Conservation (phyloP, 2,888 invertebrate species). For the Ophion obscuratus region DNA sequence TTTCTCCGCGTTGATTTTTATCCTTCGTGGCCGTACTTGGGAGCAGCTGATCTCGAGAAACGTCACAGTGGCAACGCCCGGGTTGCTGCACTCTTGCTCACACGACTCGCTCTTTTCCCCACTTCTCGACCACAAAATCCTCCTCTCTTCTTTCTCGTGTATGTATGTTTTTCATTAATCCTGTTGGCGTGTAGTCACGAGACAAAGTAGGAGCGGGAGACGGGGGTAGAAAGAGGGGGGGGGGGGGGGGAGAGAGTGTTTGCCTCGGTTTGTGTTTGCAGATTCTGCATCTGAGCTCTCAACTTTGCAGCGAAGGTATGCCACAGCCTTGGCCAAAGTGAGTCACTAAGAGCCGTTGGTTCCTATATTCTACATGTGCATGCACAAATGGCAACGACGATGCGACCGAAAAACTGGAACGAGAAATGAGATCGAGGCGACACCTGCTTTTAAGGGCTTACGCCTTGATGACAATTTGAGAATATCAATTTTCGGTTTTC, state of each 20-base stretch:
- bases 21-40: constrained; percentile 40
- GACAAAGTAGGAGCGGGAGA: not conserved
- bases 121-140: constrained; percentile 4
- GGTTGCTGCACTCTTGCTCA: constrained; percentile 66
- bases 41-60: constrained; percentile 66
- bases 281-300: constrained; percentile 49
- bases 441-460: not conserved
- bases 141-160: constrained; percentile 14
- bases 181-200: not conserved
- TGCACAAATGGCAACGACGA: constrained; percentile 46
- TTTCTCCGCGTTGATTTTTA: constrained; percentile 55
- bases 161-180: constrained; percentile 10
- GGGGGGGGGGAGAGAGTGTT: not conserved
- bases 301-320: constrained; percentile 37
- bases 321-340: constrained; percentile 69
- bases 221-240: not conserved
- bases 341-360: constrained; percentile 68
- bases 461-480: no score
- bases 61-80: constrained; percentile 72
- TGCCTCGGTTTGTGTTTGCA: constrained; percentile 26
- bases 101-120: not conserved
- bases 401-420: constrained; percentile 73
- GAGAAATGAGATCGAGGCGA: constrained; percentile 69
- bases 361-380: constrained; percentile 10
- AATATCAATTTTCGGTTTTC: no score